These are phyloP conservation scores for Aplodontia rufa DNA, from an alignment of 2,113 vertebrate genomes.

Conservation along the genomic window DNA sequence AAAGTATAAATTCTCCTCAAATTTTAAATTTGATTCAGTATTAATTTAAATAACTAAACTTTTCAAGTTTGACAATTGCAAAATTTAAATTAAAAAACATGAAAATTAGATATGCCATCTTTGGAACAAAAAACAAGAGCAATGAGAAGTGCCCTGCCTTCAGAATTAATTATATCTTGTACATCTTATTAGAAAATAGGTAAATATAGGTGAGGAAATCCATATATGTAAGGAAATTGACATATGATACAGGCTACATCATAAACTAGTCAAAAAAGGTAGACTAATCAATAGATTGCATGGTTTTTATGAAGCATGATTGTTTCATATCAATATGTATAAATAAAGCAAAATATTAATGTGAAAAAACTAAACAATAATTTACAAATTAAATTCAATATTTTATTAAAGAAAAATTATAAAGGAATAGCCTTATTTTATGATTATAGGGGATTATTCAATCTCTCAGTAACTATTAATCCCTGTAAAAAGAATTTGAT, in stretches of 20 bases:
- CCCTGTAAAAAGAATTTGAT: background rate
- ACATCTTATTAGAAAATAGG: background rate
- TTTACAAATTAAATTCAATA: background rate
- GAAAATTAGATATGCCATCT: background rate
- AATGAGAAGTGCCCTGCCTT: background rate
- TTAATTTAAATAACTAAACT: background rate
- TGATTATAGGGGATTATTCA: background rate
- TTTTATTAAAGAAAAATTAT: background rate
- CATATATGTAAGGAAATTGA: background rate
- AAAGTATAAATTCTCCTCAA: background rate
- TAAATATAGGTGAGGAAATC: background rate
- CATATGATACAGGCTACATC: background rate
- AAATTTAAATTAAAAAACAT: background rate
- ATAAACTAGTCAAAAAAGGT: background rate
- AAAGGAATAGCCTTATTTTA: background rate
- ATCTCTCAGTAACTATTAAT: background rate
- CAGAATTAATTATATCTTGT: background rate
- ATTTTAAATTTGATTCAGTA: constrained; percentile 5
- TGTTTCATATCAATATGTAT: background rate
- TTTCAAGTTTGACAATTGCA: background rate
- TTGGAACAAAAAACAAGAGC: background rate
- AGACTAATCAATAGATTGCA: background rate
- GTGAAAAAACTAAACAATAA: background rate
- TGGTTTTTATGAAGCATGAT: background rate
- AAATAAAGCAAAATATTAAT: background rate